Evolutionary conservation across 2,113 vertebrate species (phyloP).

Genomic region (Bambusicola thoracicus): DNA sequence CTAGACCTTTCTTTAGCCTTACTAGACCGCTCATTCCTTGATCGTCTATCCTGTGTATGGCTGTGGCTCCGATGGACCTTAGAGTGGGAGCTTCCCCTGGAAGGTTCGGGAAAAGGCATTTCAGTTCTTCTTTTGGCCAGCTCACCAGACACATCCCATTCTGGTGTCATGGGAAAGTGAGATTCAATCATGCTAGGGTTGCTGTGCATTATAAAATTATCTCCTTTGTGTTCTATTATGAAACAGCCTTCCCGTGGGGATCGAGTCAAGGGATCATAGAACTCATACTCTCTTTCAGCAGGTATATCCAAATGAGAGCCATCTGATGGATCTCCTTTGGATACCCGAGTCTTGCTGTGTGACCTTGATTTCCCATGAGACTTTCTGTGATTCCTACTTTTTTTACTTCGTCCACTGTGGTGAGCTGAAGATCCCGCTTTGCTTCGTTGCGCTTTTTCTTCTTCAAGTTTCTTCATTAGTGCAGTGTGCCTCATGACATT

Average conservation of each 20-base stretch:
- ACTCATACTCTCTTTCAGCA: slow-evolving; percentile 89
- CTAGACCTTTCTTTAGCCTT: slow-evolving; percentile 98
- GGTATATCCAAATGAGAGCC: slow-evolving; percentile 89
- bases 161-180: slow-evolving; percentile 94
- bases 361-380: slow-evolving; percentile 91
- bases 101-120: slow-evolving; percentile 98
- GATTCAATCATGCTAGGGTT: slow-evolving; percentile 92
- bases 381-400: slow-evolving; percentile 91
- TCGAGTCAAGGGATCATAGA: slow-evolving; percentile 86
- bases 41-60: slow-evolving; percentile 97
- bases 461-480: slow-evolving; percentile 98
- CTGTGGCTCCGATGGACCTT: slow-evolving; percentile 98
- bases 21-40: slow-evolving; percentile 90
- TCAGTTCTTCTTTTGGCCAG: slow-evolving; percentile 95
- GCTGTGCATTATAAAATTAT: slow-evolving; percentile 94
- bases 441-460: slow-evolving; percentile 93
- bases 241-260: slow-evolving; percentile 91
- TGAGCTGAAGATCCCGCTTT: slow-evolving; percentile 93
- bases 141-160: slow-evolving; percentile 98
- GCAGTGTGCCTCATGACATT: slow-evolving; percentile 97
- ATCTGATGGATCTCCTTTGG: slow-evolving; percentile 92
- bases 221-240: slow-evolving; percentile 90
- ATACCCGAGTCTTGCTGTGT: slow-evolving; percentile 92
- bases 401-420: slow-evolving; percentile 92
- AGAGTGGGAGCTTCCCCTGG: slow-evolving; percentile 91